Percentiles rank a stretch among this genome's conserved stretches.
These are phyloP conservation scores for Phataginus tetradactyla DNA, from an alignment of 2,797 vertebrate genomes.

Conservation along the genomic window DNA sequence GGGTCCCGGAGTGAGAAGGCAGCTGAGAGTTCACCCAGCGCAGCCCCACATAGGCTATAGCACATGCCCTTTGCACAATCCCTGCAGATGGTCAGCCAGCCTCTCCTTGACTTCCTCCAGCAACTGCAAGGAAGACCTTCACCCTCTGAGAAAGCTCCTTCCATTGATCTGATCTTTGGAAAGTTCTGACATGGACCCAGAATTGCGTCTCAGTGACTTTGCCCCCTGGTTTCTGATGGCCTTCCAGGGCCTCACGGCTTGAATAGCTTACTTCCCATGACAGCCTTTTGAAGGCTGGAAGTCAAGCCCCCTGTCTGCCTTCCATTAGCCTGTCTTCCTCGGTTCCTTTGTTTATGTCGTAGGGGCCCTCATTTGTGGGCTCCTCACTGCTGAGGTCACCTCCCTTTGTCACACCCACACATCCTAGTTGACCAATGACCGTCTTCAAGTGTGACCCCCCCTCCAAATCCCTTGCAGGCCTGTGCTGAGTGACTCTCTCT, in stretches of 20 bases:
- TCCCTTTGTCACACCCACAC: rapidly evolving
- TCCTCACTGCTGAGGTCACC: background rate
- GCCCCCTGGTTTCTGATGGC: background rate
- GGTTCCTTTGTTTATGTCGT: background rate
- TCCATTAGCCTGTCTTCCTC: background rate
- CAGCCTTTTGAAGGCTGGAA: background rate
- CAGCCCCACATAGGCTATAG: background rate
- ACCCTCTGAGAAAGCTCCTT: background rate
- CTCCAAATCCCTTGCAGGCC: rapidly evolving
- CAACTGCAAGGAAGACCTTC: background rate
- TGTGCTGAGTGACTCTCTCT: background rate
- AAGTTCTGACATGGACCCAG: background rate
- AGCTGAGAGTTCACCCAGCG: background rate
- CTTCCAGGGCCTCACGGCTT: background rate
- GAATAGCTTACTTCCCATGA: background rate
- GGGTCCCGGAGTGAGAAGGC: background rate
- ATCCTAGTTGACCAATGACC: background rate
- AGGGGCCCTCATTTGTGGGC: background rate
- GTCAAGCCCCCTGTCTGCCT: background rate
- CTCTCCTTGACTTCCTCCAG: background rate
- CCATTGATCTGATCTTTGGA: background rate
- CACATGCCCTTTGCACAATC: background rate
- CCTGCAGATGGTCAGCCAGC: background rate
- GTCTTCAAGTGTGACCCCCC: background rate
- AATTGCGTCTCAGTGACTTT: background rate